A percentile compares a stretch with the other conserved stretches of the same genome.
phyloP scores from a whole-genome alignment of 1,140 invertebrate genomes.

The Drosophila triauraria region DNA sequence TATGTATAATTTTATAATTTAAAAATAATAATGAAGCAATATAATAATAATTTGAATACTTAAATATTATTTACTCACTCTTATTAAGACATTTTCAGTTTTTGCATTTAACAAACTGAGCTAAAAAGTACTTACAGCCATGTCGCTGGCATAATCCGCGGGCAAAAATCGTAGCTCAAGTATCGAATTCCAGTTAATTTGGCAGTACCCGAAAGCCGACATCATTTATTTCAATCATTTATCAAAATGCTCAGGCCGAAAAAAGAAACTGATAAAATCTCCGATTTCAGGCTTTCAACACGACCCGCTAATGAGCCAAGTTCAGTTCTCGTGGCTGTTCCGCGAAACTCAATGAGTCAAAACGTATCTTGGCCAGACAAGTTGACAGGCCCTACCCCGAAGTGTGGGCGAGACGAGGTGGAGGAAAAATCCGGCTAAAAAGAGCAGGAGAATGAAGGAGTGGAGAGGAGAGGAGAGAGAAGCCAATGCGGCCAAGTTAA shows the following conservation, averaged over 20 bases:
- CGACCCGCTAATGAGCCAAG: conserved; percentile 70
- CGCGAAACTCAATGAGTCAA: conserved; percentile 57
- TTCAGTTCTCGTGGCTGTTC: conserved; percentile 49
- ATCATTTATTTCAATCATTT: conserved; percentile 80
- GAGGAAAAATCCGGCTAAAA: conserved; percentile 1
- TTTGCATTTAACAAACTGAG: background rate
- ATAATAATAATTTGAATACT: too few species aligned
- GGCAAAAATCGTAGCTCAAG: conserved; percentile 17
- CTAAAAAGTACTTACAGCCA: background rate
- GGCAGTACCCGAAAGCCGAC: conserved; percentile 33
- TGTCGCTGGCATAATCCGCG: background rate
- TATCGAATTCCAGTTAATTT: conserved; percentile 47
- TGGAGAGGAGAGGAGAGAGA: background rate
- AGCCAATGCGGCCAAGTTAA: conserved; percentile 68
- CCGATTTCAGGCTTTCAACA: conserved; percentile 55
- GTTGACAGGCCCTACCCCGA: conserved; percentile 59
- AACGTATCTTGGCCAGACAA: conserved; percentile 35
- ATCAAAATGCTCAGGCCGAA: conserved; percentile 57
- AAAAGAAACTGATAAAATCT: conserved; percentile 51
- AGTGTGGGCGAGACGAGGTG: background rate
- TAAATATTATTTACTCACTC: too few species aligned
- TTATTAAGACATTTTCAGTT: background rate
- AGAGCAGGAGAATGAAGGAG: too few species aligned
- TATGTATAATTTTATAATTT: too few species aligned
- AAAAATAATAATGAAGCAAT: too few species aligned